Evolutionary conservation across 2,888 invertebrate genomes (phyloP), one percentile per base, ranked within the genome.

Genomic region (Boloria euphrosyne): DNA sequence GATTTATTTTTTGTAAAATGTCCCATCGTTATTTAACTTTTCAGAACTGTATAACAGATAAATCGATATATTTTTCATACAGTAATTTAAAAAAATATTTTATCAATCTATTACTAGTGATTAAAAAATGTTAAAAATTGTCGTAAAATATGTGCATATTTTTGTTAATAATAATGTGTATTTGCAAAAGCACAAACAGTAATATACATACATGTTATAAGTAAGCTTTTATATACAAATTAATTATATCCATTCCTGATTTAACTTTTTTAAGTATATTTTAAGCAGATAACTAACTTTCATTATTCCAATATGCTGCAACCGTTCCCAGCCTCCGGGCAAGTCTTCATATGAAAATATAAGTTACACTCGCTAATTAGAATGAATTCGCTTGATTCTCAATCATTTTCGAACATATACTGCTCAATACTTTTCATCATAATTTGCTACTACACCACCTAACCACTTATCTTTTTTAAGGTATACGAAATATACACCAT

Each of bases 351-450:
- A 78, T 77, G 62, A 68, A 75, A 80, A 79, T 80, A 82, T 85
- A 82, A 80, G 77, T 78, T 79, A 76, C 77, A 78, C 78, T 78
- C 74, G 78, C 82, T 86, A 87, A 86, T 86, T 86, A 84, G 78
- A 62, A 73, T 78, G 78, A 86, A 87, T 87, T 86, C 82, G 80
- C 81, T 84, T 86, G 86, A 86, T 86, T 81, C 78, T 73, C 76
- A 70, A 74, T 82, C 83, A 84, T 86, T 86, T 86, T 76, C 77
- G 77, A 76, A 74, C 76, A 75, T 76, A 76, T 74, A 73, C 71
- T 72, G 71, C 71, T 69, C 69, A 53, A 69, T 57, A 64, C 44
- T 46, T 64, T 52, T 58, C 31, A 59, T 31, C 49, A 44, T 64
- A 64, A 64, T 43, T 38, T 31, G 31, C 46, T 17, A 17, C 7